Base-by-base conservation (phyloP, 2,888 invertebrate species). In the Trachelus troglodyta region DNA sequence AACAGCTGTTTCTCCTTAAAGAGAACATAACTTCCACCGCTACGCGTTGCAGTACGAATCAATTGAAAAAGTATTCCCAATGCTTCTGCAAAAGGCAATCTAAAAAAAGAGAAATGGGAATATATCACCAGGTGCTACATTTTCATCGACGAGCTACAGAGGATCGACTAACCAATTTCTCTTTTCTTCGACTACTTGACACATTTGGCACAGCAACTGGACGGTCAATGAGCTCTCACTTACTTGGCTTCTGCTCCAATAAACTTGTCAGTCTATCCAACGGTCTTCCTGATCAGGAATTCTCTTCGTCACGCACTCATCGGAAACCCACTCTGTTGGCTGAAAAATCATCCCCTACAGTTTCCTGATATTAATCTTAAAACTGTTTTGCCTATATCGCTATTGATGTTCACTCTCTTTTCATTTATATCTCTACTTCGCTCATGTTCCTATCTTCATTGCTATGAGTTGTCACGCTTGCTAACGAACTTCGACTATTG, bases 11-110 rank as follows among this genome's bases (percentile, higher is more conserved):
- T 77, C 84, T 84, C 31, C 83, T 86, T 77, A 85, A 78, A 76
- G 83, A 85, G 69, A 89, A 89, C 89, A 89, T 89, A 31, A 75
- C 73, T 34, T 73, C 12, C 15, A 12, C 11, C 74, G 15, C 74
- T 40, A 40, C 15, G 9, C 6, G 56, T 23, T 23, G 56, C 23
- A 23, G 56, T 23, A 56, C 56, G 23, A 56, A 56, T 56, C 56
- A 1, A 56, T 15, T 23, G 56, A 23, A 56, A 56, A 56, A 23
- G 56, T 56, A 73, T 56, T 23, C 56, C 9, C 56, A 23, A 9
- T 56, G 23, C 56, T 23, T 23, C 23, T 56, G 9, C 56, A 9
- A 56, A 56, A 56, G 56, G 56, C 56, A 23, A 23, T 56, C 23
- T 56, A 15, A 56, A 56, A 2, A 2, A 56, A 56, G 9, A 2